Percentiles rank a stretch among this genome's conserved stretches.
phyloP scores from a whole-genome alignment of 2,888 invertebrate species.

The Cepaea hortensis region DNA sequence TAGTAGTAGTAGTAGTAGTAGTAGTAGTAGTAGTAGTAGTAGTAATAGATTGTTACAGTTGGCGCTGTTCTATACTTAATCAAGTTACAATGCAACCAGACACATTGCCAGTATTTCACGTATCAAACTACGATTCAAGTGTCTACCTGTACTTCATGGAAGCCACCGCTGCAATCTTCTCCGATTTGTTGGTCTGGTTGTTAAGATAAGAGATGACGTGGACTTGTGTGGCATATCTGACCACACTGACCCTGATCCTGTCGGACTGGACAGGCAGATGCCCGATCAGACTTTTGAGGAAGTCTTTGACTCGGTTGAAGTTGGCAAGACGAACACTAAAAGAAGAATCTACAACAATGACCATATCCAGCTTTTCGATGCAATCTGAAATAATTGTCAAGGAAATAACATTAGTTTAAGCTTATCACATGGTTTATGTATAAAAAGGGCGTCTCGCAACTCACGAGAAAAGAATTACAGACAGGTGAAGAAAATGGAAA shows the following conservation, averaged over 20 bases:
- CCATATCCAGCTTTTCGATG: constrained; percentile 16
- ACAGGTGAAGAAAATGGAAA: background rate
- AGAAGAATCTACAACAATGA: constrained; percentile 24
- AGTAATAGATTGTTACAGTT: no score
- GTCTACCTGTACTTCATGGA: constrained; percentile 12
- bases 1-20: no score
- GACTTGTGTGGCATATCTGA: constrained; percentile 1
- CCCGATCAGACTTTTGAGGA: background rate
- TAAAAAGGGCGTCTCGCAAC: no score
- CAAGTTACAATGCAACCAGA: no score
- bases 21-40: no score
- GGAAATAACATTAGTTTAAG: background rate
- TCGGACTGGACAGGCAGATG: background rate
- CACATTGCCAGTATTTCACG: no score
- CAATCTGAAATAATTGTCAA: background rate
- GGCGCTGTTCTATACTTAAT: no score
- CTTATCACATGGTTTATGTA: no score
- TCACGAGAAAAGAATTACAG: background rate
- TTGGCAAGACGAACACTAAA: constrained; percentile 10
- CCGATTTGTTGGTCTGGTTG: background rate
- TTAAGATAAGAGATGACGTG: constrained; percentile 15
- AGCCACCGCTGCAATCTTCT: background rate
- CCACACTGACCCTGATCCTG: background rate
- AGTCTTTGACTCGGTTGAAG: background rate
- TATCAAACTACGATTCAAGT: background rate